Conservation (phyloP, 2,797 vertebrate species). For the Halcyon smyrnensis region DNA sequence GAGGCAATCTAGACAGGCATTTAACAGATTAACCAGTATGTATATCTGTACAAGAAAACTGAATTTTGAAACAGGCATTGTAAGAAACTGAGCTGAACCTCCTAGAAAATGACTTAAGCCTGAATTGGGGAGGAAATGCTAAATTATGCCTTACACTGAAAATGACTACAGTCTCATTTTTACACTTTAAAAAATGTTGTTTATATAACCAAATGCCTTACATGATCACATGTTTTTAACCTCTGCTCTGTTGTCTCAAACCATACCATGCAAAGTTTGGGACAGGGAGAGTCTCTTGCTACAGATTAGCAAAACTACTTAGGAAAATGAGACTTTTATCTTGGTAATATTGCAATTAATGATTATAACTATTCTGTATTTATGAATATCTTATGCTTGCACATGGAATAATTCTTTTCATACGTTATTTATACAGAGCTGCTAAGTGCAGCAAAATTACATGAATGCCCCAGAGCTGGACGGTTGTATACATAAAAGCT, state of each 20-base stretch:
- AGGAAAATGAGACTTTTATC: background rate
- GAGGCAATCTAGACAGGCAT: background rate
- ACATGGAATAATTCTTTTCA: background rate
- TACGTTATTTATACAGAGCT: background rate
- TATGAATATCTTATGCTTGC: background rate
- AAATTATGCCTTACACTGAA: background rate
- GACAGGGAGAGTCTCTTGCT: background rate
- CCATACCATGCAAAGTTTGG: background rate
- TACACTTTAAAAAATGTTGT: background rate
- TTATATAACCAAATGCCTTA: background rate
- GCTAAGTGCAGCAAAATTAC: slow-evolving; percentile 19
- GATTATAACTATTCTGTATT: background rate
- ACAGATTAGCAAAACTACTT: background rate
- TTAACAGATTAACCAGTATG: background rate
- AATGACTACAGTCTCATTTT: background rate
- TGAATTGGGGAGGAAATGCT: background rate
- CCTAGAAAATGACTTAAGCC: background rate
- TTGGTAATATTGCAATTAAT: background rate
- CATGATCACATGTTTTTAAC: background rate
- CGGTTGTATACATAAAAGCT: slow-evolving; percentile 21
- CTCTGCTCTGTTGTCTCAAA: background rate
- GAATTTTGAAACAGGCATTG: background rate
- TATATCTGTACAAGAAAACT: background rate
- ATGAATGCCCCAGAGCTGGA: slow-evolving; percentile 41
- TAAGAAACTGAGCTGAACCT: background rate